Evolutionary conservation across 2,797 vertebrate genomes (phyloP).

Genomic region (Natrix natrix): DNA sequence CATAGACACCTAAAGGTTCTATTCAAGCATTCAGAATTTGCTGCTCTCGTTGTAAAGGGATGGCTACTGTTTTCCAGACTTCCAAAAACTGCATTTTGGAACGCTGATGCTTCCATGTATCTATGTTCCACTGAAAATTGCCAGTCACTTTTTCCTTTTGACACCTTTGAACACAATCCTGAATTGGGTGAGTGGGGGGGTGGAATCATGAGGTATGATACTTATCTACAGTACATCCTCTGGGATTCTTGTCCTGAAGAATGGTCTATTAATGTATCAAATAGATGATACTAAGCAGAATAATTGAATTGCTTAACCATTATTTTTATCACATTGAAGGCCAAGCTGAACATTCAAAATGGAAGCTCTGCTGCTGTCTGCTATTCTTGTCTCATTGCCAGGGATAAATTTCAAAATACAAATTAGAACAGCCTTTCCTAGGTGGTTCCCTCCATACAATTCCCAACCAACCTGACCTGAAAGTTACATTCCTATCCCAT

Average conservation of each 20-base stretch:
- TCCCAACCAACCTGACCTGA: not conserved
- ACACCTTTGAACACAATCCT: not conserved
- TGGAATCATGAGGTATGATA: not conserved
- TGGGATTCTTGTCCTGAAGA: not conserved
- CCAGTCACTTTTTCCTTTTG: not conserved
- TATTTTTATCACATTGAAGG: constrained; percentile 9
- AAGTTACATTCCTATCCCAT: not conserved
- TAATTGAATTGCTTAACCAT: not conserved
- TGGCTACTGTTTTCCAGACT: not conserved
- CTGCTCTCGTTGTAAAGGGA: not conserved
- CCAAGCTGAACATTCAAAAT: constrained; percentile 17
- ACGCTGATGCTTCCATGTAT: not conserved
- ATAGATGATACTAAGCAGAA: not conserved
- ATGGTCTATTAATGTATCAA: not conserved
- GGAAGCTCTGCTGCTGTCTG: not conserved
- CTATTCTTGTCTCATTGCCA: constrained; percentile 3
- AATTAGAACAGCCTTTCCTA: not conserved
- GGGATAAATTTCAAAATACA: constrained; percentile 10
- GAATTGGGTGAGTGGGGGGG: not conserved
- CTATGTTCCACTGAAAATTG: not conserved
- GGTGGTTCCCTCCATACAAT: not conserved
- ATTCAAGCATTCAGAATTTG: not conserved
- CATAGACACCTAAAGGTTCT: not conserved
- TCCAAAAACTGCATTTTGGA: not conserved
- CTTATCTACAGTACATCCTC: not conserved